Evolutionary conservation across 2,797 vertebrate genomes (phyloP), one percentile per base, ranked within the genome.

Genomic region (Eurystomus glaucurus): DNA sequence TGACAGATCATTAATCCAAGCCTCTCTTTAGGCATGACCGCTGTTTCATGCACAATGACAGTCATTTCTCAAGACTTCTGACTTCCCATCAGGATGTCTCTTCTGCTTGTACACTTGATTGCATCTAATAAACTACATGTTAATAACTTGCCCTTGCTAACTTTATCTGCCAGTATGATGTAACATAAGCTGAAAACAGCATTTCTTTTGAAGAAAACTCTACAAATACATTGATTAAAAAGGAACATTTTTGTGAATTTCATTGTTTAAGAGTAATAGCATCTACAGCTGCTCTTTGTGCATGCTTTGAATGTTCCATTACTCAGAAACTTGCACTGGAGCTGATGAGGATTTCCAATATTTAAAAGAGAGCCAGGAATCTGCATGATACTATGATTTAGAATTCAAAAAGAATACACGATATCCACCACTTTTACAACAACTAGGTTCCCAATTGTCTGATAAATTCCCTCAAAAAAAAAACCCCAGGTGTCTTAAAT

Each of bases 1-100:
- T 90, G 94, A 94, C 94, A 97, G 90, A 92, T 96, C 86, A 82
- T 97, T 97, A 97, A 97, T 95, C 79, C 89, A 76, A 95, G 52
- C n/a, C 48, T 92, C 37, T 95, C 78, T 82, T 48, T 86, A 70
- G 72, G 52, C 52, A 41, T 60, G 72, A 95, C 94, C 85, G 89
- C 19, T 54, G 85, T 94, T 85, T 82, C 64, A 60, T 86, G 29
- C 20, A 74, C 88, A 90, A 57, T 87, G 88, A 94, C 61, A 79
- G 89, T 89, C 81, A 94, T 97, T 96, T 96, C 93, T 94, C 92
- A 97, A 92, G 93, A 66, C 48, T 94, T 97, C 87, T 93, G 70
- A 88, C 79, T 95, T 93, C 91, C 88, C 71, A 64, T 93, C 69
- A 90, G 41, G 84, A 87, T 80, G 51, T 79, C 52, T 66, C 39